phyloP scores from a whole-genome alignment of 2,888 invertebrate species.

The Amphiduros pacificus region DNA sequence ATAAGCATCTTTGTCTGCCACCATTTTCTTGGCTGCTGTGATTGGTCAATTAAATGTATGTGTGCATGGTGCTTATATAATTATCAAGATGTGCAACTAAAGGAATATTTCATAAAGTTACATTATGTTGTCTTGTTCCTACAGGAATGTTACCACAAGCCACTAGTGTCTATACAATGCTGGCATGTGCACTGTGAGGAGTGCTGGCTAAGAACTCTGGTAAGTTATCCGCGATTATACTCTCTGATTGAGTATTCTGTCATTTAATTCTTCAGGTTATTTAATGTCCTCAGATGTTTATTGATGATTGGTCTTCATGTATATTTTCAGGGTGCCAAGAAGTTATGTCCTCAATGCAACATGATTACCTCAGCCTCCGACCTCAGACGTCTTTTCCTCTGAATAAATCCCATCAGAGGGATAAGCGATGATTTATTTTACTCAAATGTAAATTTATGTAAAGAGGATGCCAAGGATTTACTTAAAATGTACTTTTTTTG shows the following conservation, averaged over 20 bases:
- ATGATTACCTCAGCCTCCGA: slow-evolving; percentile 11
- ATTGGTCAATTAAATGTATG: no score
- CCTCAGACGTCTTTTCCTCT: slow-evolving; percentile 4
- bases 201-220: slow-evolving; percentile 74
- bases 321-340: slow-evolving; percentile 14
- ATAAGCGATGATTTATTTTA: no score
- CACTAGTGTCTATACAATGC: slow-evolving; percentile 90
- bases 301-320: background rate
- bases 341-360: slow-evolving; percentile 16
- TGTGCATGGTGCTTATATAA: no score
- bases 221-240: slow-evolving; percentile 51
- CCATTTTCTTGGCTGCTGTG: no score
- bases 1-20: no score
- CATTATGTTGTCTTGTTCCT: background rate
- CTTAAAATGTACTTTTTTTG: no score
- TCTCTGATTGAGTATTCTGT: background rate
- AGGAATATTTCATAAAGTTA: no score
- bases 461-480: no score
- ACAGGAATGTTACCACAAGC: slow-evolving; percentile 78
- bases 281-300: background rate
- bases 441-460: no score
- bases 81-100: no score
- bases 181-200: slow-evolving; percentile 96
- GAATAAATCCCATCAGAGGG: no score
- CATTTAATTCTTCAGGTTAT: background rate